Conservation (phyloP, 2,888 invertebrate species). For the Erebia aethiops region DNA sequence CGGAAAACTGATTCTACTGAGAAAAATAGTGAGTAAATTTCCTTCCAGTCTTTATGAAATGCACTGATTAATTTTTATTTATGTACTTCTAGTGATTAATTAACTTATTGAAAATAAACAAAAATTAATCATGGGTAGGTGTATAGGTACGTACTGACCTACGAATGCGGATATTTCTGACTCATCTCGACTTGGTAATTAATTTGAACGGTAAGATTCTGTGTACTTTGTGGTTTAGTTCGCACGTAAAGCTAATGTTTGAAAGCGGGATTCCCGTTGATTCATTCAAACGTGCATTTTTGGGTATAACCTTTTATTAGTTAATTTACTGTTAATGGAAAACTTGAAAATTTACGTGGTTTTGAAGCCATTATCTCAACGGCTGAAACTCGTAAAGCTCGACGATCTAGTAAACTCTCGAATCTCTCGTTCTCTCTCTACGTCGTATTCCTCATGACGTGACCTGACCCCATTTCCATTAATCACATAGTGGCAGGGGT, state of each 20-base stretch:
- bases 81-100: background rate
- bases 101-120: background rate
- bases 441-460: too few species aligned
- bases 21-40: background rate
- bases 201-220: background rate
- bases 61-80: background rate
- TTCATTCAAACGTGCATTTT: conserved; percentile 15
- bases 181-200: conserved; percentile 7
- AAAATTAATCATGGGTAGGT: conserved; percentile 5
- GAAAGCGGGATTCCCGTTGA: conserved; percentile 36
- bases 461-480: too few species aligned
- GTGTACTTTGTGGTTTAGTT: conserved; percentile 29
- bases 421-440: too few species aligned
- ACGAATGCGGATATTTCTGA: conserved; percentile 3
- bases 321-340: background rate
- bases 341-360: background rate
- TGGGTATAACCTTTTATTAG: background rate
- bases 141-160: background rate
- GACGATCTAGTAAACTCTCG: too few species aligned
- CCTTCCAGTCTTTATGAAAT: background rate
- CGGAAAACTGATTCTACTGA: too few species aligned
- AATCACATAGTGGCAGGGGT: too few species aligned
- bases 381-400: too few species aligned
- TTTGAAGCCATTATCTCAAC: background rate
- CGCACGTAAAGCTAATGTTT: conserved; percentile 11